These are phyloP conservation scores for Sebastes nivosus DNA, from an alignment of 2,797 vertebrate species.

Conservation along the genomic window DNA sequence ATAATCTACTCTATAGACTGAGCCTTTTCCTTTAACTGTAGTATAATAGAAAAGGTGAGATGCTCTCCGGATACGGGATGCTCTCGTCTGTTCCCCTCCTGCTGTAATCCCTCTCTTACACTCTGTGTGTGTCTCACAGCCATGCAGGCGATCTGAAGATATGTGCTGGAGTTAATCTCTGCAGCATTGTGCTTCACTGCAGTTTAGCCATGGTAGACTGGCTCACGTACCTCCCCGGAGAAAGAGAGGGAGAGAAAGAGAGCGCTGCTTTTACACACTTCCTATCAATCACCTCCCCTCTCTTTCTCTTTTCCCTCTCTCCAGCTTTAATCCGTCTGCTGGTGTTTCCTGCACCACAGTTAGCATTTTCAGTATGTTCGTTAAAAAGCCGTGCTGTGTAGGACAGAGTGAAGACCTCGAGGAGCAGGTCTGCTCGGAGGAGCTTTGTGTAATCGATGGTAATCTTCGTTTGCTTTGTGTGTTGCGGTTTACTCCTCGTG, in stretches of 20 bases:
- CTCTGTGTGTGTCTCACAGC: slow-evolving; percentile 29
- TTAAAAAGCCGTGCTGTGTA: neutral
- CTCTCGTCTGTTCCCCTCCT: slow-evolving; percentile 15
- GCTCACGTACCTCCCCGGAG: slow-evolving; percentile 63
- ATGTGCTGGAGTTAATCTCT: slow-evolving; percentile 72
- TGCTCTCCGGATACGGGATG: slow-evolving; percentile 15
- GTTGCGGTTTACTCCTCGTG: neutral
- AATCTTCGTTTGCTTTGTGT: neutral
- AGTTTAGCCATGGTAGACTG: slow-evolving; percentile 78
- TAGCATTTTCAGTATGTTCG: neutral
- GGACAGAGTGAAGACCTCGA: neutral
- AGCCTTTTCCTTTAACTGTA: neutral
- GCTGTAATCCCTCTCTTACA: slow-evolving; percentile 64
- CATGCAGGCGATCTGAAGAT: slow-evolving; percentile 59
- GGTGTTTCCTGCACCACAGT: slow-evolving; percentile 28
- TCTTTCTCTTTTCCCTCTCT: neutral
- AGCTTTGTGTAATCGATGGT: neutral
- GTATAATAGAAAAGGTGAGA: slow-evolving; percentile 18
- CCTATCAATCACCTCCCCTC: slow-evolving; percentile 13
- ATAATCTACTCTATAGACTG: neutral
- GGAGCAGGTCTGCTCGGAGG: neutral
- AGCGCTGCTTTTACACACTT: slow-evolving; percentile 10
- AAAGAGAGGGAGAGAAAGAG: slow-evolving; percentile 1
- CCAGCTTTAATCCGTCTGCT: slow-evolving; percentile 14
- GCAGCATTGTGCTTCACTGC: slow-evolving; percentile 75